Base-by-base conservation (phyloP, 2,797 vertebrate species). In the Etheostoma nigrum region DNA sequence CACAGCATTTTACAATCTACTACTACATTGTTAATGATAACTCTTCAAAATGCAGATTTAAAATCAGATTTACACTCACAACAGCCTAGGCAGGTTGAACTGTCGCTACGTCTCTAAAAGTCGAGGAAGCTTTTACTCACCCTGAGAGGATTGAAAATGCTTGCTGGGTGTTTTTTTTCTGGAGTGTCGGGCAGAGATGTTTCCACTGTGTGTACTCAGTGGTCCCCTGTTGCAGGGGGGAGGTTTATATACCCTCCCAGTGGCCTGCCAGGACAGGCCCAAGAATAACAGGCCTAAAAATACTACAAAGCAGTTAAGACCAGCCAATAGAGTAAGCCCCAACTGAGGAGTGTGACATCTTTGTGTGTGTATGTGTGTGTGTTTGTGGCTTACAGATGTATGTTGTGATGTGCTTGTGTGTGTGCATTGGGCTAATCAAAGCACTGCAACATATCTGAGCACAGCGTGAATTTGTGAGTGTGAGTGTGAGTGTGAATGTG, bases 261-360 rank as follows among this genome's bases (percentile, higher is more conserved):
- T 83, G 84, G 83, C 86, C 89, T 88, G 92, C 86, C 88, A 88
- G 88, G 64, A 91, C 89, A 74, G 84, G 84, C 89, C 90, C 93
- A 82, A 87, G 89, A 93, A 93, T 93, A 95, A 95, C 93, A 94
- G 91, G 44, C 90, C 95, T 95, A 94, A 95, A 95, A 95, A 95
- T 95, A 95, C 92, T 91, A 92, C 94, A 93, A 93, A 94, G 94
- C 93, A 91, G 91, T 89, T 93, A 90, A 93, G 90, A 93, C 88
- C 86, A 90, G 86, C 92, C 92, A 93, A 92, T 92, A 42, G 89
- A 86, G 80, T 79, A 45, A 81, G 86, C 64, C 79, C 84, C 81
- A 76, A 83, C 89, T 73, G 75, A 86, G 78, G 73, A 86, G 82
- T 58, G 84, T 88, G 87, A 88, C 73, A 80, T 84, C 23, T 25